Conservation (phyloP, 2,797 vertebrate species). For the Onychomys arenicola region DNA sequence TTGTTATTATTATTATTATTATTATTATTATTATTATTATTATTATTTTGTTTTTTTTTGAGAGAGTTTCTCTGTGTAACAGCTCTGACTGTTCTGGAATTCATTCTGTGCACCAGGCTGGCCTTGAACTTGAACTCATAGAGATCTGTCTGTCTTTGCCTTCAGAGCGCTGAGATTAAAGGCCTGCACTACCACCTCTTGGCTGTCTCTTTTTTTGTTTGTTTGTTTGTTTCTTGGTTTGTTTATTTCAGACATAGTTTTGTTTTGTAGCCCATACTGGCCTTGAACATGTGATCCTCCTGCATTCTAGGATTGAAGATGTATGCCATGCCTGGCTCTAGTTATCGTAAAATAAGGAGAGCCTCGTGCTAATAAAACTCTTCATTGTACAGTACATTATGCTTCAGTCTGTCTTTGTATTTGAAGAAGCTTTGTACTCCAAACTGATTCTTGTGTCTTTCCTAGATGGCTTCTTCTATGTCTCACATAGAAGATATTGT, state of each 20-base stretch:
- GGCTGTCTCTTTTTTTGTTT: no score
- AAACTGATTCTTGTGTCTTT: constrained; percentile 9
- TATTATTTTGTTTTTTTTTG: neutral
- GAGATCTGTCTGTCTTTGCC: neutral
- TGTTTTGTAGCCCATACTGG: neutral
- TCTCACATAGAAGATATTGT: neutral
- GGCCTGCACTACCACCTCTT: neutral
- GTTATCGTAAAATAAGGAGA: neutral
- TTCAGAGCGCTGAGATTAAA: neutral
- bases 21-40: neutral
- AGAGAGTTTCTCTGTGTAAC: neutral
- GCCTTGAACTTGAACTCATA: neutral
- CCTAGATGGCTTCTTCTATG: neutral
- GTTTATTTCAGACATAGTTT: neutral
- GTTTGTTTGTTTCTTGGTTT: neutral
- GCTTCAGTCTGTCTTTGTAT: neutral
- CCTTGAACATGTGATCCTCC: neutral
- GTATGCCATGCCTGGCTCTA: neutral
- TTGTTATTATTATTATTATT: neutral
- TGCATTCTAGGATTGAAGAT: neutral
- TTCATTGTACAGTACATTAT: neutral
- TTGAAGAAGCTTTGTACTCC: neutral
- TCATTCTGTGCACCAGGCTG: neutral
- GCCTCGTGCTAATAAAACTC: neutral
- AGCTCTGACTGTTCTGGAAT: neutral